Evolutionary conservation across 2,113 vertebrate genomes (phyloP).

Genomic region (Gila orcuttii): DNA sequence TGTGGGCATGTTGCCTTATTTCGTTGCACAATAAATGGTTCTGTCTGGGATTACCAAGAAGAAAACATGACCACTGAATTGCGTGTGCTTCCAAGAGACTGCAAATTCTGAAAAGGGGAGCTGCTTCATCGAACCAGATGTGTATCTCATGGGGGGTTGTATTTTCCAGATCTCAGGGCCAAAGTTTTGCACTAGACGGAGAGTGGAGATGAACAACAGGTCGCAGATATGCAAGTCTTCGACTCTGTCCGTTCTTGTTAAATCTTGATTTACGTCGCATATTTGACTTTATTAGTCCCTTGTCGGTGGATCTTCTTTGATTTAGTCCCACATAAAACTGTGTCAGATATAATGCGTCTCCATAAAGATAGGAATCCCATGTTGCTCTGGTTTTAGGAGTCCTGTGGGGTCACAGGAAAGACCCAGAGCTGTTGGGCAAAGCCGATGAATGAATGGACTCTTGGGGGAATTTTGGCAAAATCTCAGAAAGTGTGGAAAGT

Average conservation of each 20-base stretch:
- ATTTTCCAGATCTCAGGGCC: constrained; percentile 14
- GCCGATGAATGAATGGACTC: constrained; percentile 46
- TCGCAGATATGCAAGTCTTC: neutral
- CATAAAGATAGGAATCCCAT: neutral
- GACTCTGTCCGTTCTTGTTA: neutral
- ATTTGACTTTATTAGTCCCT: neutral
- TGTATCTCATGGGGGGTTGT: neutral
- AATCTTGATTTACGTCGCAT: constrained; percentile 39
- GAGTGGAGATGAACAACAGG: neutral
- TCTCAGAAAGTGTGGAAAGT: constrained; percentile 61
- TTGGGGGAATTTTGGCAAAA: constrained; percentile 44
- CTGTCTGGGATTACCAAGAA: constrained; percentile 48
- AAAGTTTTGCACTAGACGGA: neutral
- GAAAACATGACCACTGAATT: constrained; percentile 16
- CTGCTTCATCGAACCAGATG: neutral
- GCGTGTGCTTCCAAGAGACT: neutral
- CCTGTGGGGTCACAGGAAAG: constrained; percentile 24
- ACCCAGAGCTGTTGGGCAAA: constrained; percentile 47
- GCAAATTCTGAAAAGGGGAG: neutral
- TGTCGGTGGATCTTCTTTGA: constrained; percentile 40
- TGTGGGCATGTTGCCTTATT: constrained; percentile 37
- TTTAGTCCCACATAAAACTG: constrained; percentile 1
- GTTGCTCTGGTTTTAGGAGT: neutral
- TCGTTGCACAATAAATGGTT: constrained; percentile 9
- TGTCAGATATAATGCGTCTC: neutral